These are phyloP conservation scores for Synanthedon vespiformis DNA, from an alignment of 2,888 invertebrate genomes.

Conservation along the genomic window DNA sequence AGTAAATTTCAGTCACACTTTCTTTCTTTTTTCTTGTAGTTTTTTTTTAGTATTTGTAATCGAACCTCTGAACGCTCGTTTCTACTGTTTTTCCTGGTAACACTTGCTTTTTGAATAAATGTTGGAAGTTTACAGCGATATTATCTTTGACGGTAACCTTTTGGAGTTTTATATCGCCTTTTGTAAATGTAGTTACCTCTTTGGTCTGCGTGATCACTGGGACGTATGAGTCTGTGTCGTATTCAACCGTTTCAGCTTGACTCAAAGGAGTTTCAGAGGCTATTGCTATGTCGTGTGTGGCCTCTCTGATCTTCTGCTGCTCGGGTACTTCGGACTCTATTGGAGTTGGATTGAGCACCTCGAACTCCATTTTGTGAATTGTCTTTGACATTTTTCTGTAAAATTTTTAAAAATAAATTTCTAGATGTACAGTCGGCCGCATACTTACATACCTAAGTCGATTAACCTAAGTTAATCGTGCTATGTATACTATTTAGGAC, in stretches of 20 bases:
- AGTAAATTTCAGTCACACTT: too few relatives aligned
- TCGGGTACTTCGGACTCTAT: conserved; percentile 43
- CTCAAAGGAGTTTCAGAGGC: background rate
- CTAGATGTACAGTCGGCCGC: too few relatives aligned
- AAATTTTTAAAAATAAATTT: conserved; percentile 1
- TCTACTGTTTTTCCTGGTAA: conserved; percentile 41
- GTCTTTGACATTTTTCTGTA: conserved; percentile 31
- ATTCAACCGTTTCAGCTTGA: background rate
- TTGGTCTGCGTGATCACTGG: conserved; percentile 45
- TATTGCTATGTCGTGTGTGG: conserved; percentile 9
- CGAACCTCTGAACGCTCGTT: conserved; percentile 38
- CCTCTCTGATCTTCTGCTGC: conserved; percentile 30
- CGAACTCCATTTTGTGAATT: conserved; percentile 18
- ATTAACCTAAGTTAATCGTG: too few relatives aligned
- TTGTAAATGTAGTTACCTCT: conserved; percentile 34
- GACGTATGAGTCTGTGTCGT: conserved; percentile 12
- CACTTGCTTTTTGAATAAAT: conserved; percentile 46
- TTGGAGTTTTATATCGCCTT: conserved; percentile 43
- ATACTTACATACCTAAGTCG: too few relatives aligned
- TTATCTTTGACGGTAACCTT: conserved; percentile 49
- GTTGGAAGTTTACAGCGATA: conserved; percentile 44
- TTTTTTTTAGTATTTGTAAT: conserved; percentile 35
- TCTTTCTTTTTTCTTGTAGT: too few relatives aligned
- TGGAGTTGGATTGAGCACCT: conserved; percentile 21
- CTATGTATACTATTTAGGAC: too few relatives aligned